Conservation (phyloP, 2,888 invertebrate genomes). For the Margaritifera margaritifera region DNA sequence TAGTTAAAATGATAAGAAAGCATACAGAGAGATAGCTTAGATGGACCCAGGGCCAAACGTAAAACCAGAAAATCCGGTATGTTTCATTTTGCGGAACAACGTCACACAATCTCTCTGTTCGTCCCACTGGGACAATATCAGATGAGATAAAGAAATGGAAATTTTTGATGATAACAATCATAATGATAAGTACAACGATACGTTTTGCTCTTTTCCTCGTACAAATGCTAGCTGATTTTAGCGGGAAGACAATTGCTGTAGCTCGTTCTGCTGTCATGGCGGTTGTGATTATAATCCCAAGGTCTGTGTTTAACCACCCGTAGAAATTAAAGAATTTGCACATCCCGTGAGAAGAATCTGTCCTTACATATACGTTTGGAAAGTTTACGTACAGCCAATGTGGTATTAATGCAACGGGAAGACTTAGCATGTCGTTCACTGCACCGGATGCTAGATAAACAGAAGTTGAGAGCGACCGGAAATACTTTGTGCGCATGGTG, state of each 20-base stretch:
- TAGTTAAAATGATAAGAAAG: conserved; percentile 44
- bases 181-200: conserved; percentile 25
- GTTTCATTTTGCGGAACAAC: conserved; percentile 35
- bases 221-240: conserved; percentile 40
- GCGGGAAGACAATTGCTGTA: conserved; percentile 50
- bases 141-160: conserved; percentile 45
- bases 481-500: conserved; percentile 57
- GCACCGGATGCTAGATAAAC: conserved; percentile 54
- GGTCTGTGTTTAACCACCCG: conserved; percentile 55
- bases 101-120: conserved; percentile 50
- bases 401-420: conserved; percentile 45
- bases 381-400: conserved; percentile 60
- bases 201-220: conserved; percentile 48
- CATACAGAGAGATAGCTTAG: conserved; percentile 40
- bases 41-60: conserved; percentile 56
- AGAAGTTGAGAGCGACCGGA: conserved; percentile 53
- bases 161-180: conserved; percentile 49
- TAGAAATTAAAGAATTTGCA: conserved; percentile 62
- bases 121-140: conserved; percentile 41
- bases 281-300: conserved; percentile 51
- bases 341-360: conserved; percentile 41
- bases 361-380: conserved; percentile 39
- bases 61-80: conserved; percentile 42
- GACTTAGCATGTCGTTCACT: conserved; percentile 46
- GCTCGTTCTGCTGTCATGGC: conserved; percentile 59